Evolutionary conservation across 2,888 invertebrate genomes (phyloP).

Genomic region (Piscicola geometra): DNA sequence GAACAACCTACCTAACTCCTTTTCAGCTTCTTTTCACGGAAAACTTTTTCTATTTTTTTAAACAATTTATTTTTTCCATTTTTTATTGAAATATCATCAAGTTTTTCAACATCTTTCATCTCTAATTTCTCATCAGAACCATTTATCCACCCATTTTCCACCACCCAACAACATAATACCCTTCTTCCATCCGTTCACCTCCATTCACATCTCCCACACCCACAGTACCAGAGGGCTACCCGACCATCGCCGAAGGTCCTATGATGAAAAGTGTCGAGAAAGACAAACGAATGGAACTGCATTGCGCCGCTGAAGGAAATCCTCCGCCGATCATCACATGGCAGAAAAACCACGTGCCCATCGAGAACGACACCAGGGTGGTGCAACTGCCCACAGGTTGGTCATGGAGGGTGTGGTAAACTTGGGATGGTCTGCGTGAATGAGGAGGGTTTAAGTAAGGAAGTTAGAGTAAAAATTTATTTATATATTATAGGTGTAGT

Average conservation of each 20-base stretch:
- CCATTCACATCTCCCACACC: not conserved
- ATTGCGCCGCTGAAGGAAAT: conserved; percentile 80
- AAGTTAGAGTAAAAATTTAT: not conserved
- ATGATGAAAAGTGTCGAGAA: conserved; percentile 91
- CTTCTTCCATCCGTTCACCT: not conserved
- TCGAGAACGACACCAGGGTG: conserved; percentile 66
- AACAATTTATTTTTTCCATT: too few relatives aligned
- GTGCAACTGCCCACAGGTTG: conserved; percentile 45
- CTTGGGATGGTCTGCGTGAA: not conserved
- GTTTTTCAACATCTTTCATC: too few relatives aligned
- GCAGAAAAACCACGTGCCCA: conserved; percentile 76
- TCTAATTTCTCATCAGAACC: not conserved
- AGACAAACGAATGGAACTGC: conserved; percentile 81
- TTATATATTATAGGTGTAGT: not conserved
- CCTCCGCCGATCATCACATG: conserved; percentile 78
- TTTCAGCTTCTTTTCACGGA: too few relatives aligned
- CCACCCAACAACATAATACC: not conserved
- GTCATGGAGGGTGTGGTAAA: not conserved
- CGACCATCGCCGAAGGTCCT: conserved; percentile 79
- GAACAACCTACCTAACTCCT: too few relatives aligned
- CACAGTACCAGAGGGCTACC: conserved; percentile 79
- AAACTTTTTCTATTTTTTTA: too few relatives aligned
- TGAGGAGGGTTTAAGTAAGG: not conserved
- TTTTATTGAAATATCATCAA: too few relatives aligned
- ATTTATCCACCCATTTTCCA: too few relatives aligned